These are phyloP conservation scores for Apodemia duryi DNA, from an alignment of 2,888 invertebrate genomes.

Conservation along the genomic window DNA sequence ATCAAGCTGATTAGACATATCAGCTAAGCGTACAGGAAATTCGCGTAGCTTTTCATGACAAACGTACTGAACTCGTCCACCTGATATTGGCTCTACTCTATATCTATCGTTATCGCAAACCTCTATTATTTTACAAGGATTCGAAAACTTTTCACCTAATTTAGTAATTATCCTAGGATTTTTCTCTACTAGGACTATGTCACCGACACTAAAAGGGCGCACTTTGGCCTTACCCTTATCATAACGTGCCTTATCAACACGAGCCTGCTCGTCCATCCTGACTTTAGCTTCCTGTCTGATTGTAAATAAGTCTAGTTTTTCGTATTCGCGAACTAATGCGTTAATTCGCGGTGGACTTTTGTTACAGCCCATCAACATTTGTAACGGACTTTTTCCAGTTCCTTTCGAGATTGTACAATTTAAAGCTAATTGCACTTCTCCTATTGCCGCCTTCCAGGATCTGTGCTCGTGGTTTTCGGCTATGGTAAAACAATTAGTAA, in stretches of 20 bases:
- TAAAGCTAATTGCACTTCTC: slow-evolving; percentile 20
- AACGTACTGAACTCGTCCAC: background rate
- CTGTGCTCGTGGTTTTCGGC: too few relatives aligned
- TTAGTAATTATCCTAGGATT: background rate
- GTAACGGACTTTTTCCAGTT: slow-evolving; percentile 22
- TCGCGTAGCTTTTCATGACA: background rate
- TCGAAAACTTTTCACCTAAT: background rate
- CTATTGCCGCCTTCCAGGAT: too few relatives aligned
- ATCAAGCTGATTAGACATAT: too few relatives aligned
- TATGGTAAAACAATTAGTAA: too few relatives aligned
- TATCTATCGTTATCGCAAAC: background rate
- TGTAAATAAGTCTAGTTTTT: slow-evolving; percentile 14
- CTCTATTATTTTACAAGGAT: background rate
- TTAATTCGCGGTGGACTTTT: slow-evolving; percentile 21
- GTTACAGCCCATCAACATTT: slow-evolving; percentile 19
- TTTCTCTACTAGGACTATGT: background rate
- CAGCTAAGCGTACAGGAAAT: background rate
- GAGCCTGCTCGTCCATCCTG: slow-evolving; percentile 29
- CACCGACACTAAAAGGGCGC: background rate
- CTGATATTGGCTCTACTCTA: background rate
- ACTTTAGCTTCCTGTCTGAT: slow-evolving; percentile 18
- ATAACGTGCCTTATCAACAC: slow-evolving; percentile 24
- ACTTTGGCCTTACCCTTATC: slow-evolving; percentile 20
- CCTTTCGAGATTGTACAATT: slow-evolving; percentile 27
- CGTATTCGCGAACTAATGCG: background rate